A percentile compares a stretch with the other conserved stretches of the same genome.
Evolutionary conservation across 2,113 vertebrate species (phyloP).

Genomic region (Opisthocomus hoazin): DNA sequence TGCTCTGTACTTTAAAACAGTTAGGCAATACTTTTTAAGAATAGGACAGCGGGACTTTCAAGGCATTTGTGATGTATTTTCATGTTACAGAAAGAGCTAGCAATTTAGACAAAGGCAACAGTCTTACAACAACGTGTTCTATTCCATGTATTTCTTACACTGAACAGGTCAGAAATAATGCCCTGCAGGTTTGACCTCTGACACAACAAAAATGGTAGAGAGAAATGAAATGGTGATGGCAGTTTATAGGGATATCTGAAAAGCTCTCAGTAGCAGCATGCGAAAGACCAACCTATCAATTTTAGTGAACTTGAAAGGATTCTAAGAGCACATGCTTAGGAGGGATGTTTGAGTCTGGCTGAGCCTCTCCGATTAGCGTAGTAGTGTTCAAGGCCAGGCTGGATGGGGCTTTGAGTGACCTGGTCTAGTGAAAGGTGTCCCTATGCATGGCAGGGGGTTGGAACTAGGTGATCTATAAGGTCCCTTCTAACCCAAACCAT

Average conservation of each 20-base stretch:
- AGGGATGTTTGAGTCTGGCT: not conserved
- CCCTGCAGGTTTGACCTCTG: not conserved
- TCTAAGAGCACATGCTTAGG: not conserved
- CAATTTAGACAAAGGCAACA: not conserved
- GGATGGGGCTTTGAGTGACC: too few species aligned
- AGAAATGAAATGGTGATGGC: not conserved
- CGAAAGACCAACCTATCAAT: not conserved
- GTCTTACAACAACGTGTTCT: not conserved
- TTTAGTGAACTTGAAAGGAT: not conserved
- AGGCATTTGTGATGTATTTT: not conserved
- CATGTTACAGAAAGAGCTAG: not conserved
- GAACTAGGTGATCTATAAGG: too few species aligned
- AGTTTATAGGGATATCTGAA: not conserved
- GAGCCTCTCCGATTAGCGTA: too few species aligned
- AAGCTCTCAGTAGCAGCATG: not conserved
- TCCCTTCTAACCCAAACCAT: too few species aligned
- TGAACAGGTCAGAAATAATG: not conserved
- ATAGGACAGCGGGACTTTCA: not conserved
- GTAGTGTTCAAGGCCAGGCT: too few species aligned
- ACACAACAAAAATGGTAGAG: not conserved
- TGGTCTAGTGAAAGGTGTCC: too few species aligned
- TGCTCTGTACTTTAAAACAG: not conserved
- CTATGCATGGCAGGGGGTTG: too few species aligned
- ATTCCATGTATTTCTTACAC: not conserved
- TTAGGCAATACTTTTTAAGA: not conserved